These are phyloP conservation scores for Hemibagrus guttatus DNA, from an alignment of 2,797 vertebrate species.

Conservation along the genomic window DNA sequence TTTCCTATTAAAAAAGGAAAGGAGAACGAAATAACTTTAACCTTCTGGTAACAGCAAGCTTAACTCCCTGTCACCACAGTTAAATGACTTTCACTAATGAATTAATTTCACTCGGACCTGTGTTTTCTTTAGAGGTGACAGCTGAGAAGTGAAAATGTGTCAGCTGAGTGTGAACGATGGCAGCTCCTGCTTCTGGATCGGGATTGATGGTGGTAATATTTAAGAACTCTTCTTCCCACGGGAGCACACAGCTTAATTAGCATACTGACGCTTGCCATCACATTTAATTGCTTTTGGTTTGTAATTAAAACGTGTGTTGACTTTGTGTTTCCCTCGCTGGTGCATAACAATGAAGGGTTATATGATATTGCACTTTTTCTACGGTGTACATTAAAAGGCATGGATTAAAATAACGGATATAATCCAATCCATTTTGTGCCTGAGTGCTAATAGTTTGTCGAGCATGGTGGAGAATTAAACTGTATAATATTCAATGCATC, in stretches of 20 bases:
- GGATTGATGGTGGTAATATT: conserved; percentile 75
- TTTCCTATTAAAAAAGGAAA: neutral
- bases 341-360: conserved; percentile 82
- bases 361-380: conserved; percentile 77
- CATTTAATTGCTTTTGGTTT: conserved; percentile 80
- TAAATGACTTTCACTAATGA: conserved; percentile 49
- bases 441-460: conserved; percentile 53
- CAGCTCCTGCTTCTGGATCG: conserved; percentile 67
- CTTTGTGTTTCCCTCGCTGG: conserved; percentile 78
- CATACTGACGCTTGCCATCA: conserved; percentile 73
- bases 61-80: conserved; percentile 39
- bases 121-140: conserved; percentile 70
- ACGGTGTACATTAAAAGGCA: conserved; percentile 71
- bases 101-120: conserved; percentile 61
- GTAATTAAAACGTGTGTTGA: conserved; percentile 82
- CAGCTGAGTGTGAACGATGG: conserved; percentile 63
- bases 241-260: conserved; percentile 76
- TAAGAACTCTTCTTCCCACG: conserved; percentile 73
- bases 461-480: conserved; percentile 51
- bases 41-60: conserved; percentile 34
- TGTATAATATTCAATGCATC: conserved; percentile 48
- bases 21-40: conserved; percentile 21
- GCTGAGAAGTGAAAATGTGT: conserved; percentile 67
- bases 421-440: conserved; percentile 53
- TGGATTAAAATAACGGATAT: conserved; percentile 64